Conservation (phyloP, 2,113 vertebrate species). For the Dromiciops gliroides region DNA sequence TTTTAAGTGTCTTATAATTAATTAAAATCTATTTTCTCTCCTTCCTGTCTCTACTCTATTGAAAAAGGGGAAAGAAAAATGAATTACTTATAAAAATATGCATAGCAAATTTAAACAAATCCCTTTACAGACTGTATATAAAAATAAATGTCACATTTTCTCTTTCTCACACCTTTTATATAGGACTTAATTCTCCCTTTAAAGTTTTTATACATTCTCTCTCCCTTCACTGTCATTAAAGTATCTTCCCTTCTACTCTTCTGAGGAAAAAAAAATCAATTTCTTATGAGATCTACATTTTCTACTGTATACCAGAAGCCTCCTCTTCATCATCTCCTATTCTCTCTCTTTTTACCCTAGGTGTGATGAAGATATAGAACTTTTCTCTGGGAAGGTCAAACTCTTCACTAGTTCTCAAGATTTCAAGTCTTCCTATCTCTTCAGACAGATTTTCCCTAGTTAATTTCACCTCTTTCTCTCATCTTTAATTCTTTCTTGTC, state of each 20-base stretch:
- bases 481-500: not conserved
- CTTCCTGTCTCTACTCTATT: not conserved
- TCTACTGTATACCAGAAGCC: too few relatives aligned
- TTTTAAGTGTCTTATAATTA: not conserved
- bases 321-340: too few relatives aligned
- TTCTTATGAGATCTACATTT: too few relatives aligned
- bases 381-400: too few relatives aligned
- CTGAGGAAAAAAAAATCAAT: too few relatives aligned
- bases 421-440: too few relatives aligned
- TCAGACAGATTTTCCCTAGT: not conserved
- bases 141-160: not conserved
- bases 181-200: too few relatives aligned
- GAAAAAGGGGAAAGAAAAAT: not conserved
- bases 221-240: not conserved
- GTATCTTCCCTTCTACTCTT: not conserved
- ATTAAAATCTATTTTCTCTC: not conserved
- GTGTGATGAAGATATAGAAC: too few relatives aligned
- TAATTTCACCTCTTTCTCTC: not conserved
- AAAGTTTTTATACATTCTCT: not conserved
- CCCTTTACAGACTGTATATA: fast-evolving
- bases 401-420: too few relatives aligned
- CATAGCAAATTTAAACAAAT: not conserved
- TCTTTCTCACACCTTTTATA: not conserved
- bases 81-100: not conserved
- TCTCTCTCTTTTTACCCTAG: too few relatives aligned